Conservation (phyloP, 1,140 invertebrate genomes). For the Anoplolepis gracilipes region DNA sequence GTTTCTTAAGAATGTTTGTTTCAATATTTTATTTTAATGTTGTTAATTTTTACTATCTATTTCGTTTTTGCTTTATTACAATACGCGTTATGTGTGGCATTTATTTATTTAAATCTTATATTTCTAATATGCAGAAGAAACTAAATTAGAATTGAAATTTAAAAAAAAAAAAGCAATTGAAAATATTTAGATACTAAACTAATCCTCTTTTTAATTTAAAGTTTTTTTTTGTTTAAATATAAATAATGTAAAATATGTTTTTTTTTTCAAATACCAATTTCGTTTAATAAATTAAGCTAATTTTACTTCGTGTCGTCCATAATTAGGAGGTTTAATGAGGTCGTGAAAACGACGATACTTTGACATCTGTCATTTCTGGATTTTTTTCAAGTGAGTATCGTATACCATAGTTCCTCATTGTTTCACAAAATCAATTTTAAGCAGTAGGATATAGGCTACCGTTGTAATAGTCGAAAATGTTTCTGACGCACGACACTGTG, state of each 20-base stretch:
- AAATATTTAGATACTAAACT: neutral
- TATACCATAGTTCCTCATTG: slow-evolving; percentile 24
- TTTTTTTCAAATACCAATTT: neutral
- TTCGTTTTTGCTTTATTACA: neutral
- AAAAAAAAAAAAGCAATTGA: neutral
- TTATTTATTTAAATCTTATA: neutral
- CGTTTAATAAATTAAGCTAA: neutral
- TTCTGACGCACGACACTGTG: neutral
- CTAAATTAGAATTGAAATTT: neutral
- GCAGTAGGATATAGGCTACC: neutral
- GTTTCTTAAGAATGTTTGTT: neutral
- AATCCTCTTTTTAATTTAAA: neutral
- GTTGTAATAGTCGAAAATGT: neutral
- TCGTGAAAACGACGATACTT: neutral
- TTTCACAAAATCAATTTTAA: slow-evolving; percentile 12
- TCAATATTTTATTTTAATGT: neutral
- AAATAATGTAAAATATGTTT: neutral
- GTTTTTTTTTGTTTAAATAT: neutral
- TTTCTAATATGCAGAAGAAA: neutral
- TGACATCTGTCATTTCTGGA: neutral
- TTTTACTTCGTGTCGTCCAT: slow-evolving; percentile 1
- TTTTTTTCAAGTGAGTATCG: neutral
- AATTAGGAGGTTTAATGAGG: neutral
- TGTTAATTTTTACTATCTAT: neutral
- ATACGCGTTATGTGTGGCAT: neutral